A percentile compares a stretch with the other conserved stretches of the same genome.
These are phyloP conservation scores for Haliclystus octoradiatus DNA, from an alignment of 30 jellyfish, hydroid and myxozoan genomes.

Conservation along the genomic window DNA sequence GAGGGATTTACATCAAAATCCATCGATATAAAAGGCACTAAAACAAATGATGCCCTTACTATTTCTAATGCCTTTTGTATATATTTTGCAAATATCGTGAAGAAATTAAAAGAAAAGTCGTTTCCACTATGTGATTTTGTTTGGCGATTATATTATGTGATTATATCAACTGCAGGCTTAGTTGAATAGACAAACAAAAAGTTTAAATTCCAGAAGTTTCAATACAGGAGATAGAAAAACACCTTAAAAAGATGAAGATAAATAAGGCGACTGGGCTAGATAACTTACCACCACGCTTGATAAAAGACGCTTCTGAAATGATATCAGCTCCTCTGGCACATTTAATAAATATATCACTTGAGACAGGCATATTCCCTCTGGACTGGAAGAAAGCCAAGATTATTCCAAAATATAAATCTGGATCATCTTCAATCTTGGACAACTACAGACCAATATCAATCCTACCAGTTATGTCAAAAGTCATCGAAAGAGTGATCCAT, in stretches of 20 bases:
- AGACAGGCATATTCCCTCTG: constrained; percentile 34
- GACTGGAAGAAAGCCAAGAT: constrained; percentile 54
- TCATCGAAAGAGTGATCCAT: too few species aligned
- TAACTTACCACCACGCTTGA: constrained; percentile 28
- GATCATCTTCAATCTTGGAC: constrained; percentile 23
- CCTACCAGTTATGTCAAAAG: too few species aligned
- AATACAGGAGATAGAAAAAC: constrained; percentile 5
- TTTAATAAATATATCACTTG: constrained; percentile 28
- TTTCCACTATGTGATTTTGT: constrained; percentile 2
- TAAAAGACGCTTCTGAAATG: constrained; percentile 17
- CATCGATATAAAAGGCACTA: too few species aligned
- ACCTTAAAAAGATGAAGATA: constrained; percentile 6
- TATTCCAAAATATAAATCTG: constrained; percentile 30
- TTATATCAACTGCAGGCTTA: too few species aligned
- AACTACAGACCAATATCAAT: too few species aligned
- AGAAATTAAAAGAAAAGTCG: constrained; percentile 19
- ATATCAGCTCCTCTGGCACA: constrained; percentile 31
- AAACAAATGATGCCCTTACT: not conserved
- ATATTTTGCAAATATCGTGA: constrained; percentile 15
- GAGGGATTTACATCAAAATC: too few species aligned
- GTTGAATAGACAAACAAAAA: not conserved
- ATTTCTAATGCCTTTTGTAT: constrained; percentile 17
- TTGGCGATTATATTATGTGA: not conserved
- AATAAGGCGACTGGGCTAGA: constrained; percentile 36
- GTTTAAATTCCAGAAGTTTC: constrained; percentile 6